These are phyloP conservation scores for Eulemur rufifrons DNA, from an alignment of 2,113 vertebrate species.

Conservation along the genomic window DNA sequence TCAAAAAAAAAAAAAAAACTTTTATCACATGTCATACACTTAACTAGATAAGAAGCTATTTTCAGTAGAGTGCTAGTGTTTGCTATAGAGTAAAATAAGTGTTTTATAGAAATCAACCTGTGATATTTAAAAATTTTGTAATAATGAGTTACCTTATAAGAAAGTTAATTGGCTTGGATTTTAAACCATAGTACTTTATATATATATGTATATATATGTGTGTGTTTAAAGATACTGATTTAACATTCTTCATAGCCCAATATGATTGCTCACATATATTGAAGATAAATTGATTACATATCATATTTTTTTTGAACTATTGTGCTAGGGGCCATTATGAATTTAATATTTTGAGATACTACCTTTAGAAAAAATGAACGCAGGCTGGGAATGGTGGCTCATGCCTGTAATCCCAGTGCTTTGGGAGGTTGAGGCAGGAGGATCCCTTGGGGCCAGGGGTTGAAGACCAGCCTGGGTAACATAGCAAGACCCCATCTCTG, in stretches of 20 bases:
- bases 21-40: neutral
- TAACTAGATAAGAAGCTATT: neutral
- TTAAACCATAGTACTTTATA: neutral
- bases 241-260: neutral
- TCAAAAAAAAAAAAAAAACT: neutral
- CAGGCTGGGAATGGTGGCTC: too few species aligned
- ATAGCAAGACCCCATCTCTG: too few species aligned
- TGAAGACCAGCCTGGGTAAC: too few species aligned
- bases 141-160: neutral
- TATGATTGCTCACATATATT: neutral
- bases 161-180: neutral
- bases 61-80: neutral
- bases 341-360: constrained; percentile 29
- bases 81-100: neutral
- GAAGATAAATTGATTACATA: neutral
- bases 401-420: too few species aligned
- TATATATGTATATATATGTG: neutral
- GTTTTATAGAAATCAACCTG: neutral
- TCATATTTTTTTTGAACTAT: neutral
- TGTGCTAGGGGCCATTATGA: neutral
- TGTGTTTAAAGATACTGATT: neutral
- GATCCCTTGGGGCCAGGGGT: too few species aligned
- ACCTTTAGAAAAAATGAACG: neutral
- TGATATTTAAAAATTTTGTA: neutral
- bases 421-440: too few species aligned